Evolutionary conservation across 2,797 vertebrate genomes (phyloP).

Genomic region (Eulemur rubriventer): DNA sequence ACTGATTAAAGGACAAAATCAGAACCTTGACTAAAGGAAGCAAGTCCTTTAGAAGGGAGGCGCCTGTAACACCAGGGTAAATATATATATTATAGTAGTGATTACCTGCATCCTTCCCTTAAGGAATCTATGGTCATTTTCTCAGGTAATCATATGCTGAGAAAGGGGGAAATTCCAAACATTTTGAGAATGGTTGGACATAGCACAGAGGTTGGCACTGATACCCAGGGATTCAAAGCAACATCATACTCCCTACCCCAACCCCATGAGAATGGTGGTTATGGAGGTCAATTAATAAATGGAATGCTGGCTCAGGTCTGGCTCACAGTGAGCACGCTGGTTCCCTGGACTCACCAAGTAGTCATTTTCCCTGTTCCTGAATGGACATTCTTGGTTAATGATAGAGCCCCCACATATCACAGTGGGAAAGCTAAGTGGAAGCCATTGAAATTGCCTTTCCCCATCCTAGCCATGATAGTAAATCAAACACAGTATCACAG

Average conservation of each 20-base stretch:
- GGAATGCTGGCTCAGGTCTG: not conserved
- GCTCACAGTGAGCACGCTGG: not conserved
- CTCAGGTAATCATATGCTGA: not conserved
- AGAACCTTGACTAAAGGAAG: not conserved
- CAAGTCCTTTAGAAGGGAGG: not conserved
- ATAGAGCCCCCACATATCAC: not conserved
- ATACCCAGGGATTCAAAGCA: not conserved
- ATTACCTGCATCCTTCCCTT: not conserved
- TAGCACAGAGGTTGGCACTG: not conserved
- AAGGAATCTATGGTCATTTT: not conserved
- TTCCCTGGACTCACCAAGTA: not conserved
- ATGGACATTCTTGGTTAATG: not conserved
- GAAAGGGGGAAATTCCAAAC: not conserved
- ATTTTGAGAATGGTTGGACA: not conserved
- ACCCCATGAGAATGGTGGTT: not conserved
- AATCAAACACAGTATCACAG: not conserved
- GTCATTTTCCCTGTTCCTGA: not conserved
- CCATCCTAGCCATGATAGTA: not conserved
- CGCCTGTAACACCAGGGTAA: not conserved
- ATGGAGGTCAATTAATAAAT: not conserved
- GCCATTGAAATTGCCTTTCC: not conserved
- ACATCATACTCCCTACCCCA: too few species aligned
- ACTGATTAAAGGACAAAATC: too few species aligned
- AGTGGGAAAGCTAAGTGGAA: not conserved
- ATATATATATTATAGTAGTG: not conserved